Evolutionary conservation across 2,888 invertebrate genomes (phyloP), one percentile per base, ranked within the genome.

Genomic region (Leptothorax acervorum): DNA sequence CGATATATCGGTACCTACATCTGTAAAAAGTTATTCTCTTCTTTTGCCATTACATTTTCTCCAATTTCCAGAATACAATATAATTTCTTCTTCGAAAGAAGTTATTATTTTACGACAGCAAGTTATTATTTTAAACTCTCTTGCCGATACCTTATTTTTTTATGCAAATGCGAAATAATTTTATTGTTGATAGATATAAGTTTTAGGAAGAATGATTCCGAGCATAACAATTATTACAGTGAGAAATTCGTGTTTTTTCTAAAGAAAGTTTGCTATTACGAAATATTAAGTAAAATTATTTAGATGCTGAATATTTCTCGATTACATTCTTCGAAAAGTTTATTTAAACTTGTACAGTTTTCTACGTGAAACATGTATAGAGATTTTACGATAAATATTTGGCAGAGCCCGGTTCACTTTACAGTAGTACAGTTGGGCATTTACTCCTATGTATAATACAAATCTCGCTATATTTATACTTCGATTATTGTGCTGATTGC

Each of bases 361-460:
- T 9, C 18, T 45, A 28, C n/a, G 5, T 28, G n/a, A n/a, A 42
- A 62, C 8, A 8, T 11, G 15, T 8, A 51, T 39, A 28, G 42
- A 78, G 28, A 70, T 78, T 68, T 78, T 53, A 42, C 51, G 28
- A 68, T 70, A 78, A 78, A 70, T 78, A 68, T 78, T 78, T 78
- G n/a, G 1, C 31, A 42, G 39, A 51, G 39, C 2, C 0, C 12
- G 8, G 12, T 4, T 28, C 15, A 53, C 5, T 63, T 63, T 63
- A 63, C n/a, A 15, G 23, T 45, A 48, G 31, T 9, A n/a, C n/a
- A 31, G 35, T 31, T 55, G 53, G 2, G 15, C 9, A 53, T 66
- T 76, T 57, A 53, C 5, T 42, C n/a, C 70, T 1, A 51, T 18
- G 28, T 39, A 28, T 35, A 39, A 76, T 53, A 53, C 39, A 53